Conservation (phyloP, 2,797 vertebrate genomes). For the Thalassophryne amazonica region DNA sequence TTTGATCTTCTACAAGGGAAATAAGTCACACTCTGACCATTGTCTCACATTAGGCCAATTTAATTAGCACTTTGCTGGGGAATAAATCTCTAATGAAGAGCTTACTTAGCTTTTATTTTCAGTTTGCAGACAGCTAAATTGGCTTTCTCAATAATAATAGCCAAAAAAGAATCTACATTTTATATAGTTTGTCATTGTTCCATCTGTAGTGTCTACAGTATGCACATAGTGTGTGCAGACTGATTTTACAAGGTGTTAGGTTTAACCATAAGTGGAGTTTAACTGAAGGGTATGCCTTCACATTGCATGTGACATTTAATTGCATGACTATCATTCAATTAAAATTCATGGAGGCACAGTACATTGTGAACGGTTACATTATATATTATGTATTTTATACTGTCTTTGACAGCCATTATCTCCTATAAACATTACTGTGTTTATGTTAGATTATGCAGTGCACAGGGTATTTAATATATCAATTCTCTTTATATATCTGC, state of each 20-base stretch:
- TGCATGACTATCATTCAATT: background rate
- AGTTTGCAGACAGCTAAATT: slow-evolving; percentile 35
- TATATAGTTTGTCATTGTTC: background rate
- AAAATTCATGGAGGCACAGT: too few relatives aligned
- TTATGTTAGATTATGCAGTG: too few relatives aligned
- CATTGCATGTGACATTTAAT: background rate
- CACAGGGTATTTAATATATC: too few relatives aligned
- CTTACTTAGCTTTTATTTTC: slow-evolving; percentile 66
- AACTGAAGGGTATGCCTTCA: background rate
- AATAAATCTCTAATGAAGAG: slow-evolving; percentile 44
- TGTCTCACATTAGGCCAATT: slow-evolving; percentile 67
- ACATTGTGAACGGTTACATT: background rate
- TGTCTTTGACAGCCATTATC: background rate
- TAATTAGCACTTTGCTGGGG: slow-evolving; percentile 60
- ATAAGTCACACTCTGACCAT: slow-evolving; percentile 28
- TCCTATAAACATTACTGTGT: too few relatives aligned
- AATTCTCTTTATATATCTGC: too few relatives aligned
- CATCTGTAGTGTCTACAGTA: background rate
- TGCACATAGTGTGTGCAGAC: background rate
- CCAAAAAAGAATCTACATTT: background rate
- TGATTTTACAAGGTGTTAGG: slow-evolving; percentile 3
- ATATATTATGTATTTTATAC: background rate
- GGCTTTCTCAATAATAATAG: slow-evolving; percentile 23
- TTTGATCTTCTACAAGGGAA: slow-evolving; percentile 16
- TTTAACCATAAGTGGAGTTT: slow-evolving; percentile 7